Percentiles rank a stretch among this genome's conserved stretches.
These are phyloP conservation scores for Erebia epiphron DNA, from an alignment of 2,888 invertebrate genomes.

Conservation along the genomic window DNA sequence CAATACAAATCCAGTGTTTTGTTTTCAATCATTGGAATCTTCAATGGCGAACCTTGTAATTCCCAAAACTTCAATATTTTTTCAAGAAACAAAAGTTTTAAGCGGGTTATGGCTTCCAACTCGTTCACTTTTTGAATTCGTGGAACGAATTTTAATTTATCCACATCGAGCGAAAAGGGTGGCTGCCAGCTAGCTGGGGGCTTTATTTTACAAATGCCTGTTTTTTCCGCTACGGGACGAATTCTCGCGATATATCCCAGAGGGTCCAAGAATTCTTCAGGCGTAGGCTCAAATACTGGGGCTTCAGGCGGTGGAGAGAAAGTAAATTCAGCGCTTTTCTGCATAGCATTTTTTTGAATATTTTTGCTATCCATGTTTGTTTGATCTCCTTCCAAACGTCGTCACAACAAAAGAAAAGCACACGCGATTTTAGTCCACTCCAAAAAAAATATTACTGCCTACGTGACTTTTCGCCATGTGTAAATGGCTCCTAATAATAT, in stretches of 20 bases:
- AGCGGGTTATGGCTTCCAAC: conserved; percentile 86
- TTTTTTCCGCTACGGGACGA: conserved; percentile 86
- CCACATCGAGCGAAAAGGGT: conserved; percentile 90
- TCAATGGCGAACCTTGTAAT: conserved; percentile 85
- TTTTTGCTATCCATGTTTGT: conserved; percentile 73
- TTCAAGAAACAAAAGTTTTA: conserved; percentile 88
- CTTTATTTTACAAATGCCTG: conserved; percentile 90
- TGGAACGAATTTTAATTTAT: conserved; percentile 82
- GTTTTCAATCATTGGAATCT: conserved; percentile 87
- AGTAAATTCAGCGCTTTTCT: conserved; percentile 77
- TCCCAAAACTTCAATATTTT: conserved; percentile 90
- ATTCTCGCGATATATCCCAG: conserved; percentile 89
- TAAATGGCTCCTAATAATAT: conserved; percentile 74
- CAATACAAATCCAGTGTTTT: conserved; percentile 87
- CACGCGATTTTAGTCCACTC: conserved; percentile 27
- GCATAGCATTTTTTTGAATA: conserved; percentile 81
- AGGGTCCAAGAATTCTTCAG: conserved; percentile 89
- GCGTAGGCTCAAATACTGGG: conserved; percentile 87
- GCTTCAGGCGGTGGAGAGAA: conserved; percentile 84
- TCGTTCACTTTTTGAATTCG: conserved; percentile 81
- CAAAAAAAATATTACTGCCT: conserved; percentile 53
- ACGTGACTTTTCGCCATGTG: conserved; percentile 81
- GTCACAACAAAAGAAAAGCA: conserved; percentile 27
- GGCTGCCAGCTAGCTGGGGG: conserved; percentile 90
- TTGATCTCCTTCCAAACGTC: conserved; percentile 32